phyloP scores from a whole-genome alignment of 2,113 vertebrate genomes.

The Sphaerodactylus townsendi region DNA sequence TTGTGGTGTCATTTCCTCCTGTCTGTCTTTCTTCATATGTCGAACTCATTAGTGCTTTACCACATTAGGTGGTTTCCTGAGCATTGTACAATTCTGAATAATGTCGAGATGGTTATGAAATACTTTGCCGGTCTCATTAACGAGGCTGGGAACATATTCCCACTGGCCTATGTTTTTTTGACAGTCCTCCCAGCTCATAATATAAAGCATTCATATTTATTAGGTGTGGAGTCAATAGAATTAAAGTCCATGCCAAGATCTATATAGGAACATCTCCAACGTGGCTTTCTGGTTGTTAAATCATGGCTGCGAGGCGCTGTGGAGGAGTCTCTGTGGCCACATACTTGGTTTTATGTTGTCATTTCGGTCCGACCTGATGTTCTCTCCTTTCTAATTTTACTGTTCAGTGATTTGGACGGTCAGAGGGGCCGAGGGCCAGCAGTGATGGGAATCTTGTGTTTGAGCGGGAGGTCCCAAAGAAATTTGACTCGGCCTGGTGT shows the following conservation, averaged over 20 bases:
- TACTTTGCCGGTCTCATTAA: not conserved
- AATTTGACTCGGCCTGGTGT: not conserved
- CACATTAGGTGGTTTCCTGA: not conserved
- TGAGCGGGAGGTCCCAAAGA: not conserved
- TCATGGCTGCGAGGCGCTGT: not conserved
- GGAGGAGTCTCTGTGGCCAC: not conserved
- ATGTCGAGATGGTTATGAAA: not conserved
- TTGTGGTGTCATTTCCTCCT: not conserved
- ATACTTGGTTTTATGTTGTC: not conserved
- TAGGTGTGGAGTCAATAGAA: conserved; percentile 1
- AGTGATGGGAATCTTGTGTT: too few species aligned
- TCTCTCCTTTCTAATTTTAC: not conserved
- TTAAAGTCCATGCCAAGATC: not conserved
- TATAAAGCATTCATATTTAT: conserved; percentile 22
- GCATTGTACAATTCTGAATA: not conserved
- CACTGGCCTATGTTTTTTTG: not conserved
- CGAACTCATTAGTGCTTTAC: not conserved
- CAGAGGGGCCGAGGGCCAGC: not conserved
- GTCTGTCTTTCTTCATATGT: not conserved
- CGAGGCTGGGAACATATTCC: not conserved
- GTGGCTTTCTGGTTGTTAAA: not conserved
- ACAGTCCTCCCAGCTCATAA: not conserved
- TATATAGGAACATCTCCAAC: not conserved
- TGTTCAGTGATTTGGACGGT: too few species aligned
- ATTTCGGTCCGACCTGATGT: not conserved